phyloP scores from a whole-genome alignment of 2,113 vertebrate genomes.

The Rhea americana region DNA sequence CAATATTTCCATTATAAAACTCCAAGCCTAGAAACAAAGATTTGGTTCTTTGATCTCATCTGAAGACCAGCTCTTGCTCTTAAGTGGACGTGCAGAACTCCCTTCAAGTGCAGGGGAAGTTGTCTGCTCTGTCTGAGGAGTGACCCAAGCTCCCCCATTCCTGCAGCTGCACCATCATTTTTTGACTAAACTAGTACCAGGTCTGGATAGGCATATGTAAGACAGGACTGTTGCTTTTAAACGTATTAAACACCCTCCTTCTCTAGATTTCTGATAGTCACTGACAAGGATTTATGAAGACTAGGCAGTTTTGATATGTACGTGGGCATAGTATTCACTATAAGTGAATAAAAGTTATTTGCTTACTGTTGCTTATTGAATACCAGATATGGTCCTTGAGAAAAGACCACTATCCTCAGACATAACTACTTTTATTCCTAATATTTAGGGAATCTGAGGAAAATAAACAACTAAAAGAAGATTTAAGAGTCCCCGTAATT shows the following conservation, averaged over 20 bases:
- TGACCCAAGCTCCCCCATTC: accelerated
- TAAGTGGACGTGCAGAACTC: neutral
- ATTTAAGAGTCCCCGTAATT: neutral
- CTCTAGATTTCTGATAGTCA: neutral
- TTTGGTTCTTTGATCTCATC: neutral
- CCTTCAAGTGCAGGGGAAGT: neutral
- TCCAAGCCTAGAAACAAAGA: neutral
- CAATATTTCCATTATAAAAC: neutral
- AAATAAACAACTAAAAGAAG: neutral
- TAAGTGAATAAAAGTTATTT: neutral
- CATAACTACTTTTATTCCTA: neutral
- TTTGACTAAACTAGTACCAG: neutral
- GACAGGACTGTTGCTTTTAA: neutral
- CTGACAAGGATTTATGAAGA: neutral
- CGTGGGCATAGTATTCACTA: neutral
- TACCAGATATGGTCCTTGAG: neutral
- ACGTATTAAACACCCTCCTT: neutral
- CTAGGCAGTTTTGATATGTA: neutral
- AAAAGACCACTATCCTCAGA: neutral
- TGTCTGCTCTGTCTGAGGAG: neutral
- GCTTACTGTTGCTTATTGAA: neutral
- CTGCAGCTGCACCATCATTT: neutral
- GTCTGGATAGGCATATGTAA: neutral
- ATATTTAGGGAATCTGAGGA: neutral
- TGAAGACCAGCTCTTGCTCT: neutral